These are phyloP conservation scores for Uloborus diversus DNA, from an alignment of 1,140 invertebrate genomes.

Conservation along the genomic window DNA sequence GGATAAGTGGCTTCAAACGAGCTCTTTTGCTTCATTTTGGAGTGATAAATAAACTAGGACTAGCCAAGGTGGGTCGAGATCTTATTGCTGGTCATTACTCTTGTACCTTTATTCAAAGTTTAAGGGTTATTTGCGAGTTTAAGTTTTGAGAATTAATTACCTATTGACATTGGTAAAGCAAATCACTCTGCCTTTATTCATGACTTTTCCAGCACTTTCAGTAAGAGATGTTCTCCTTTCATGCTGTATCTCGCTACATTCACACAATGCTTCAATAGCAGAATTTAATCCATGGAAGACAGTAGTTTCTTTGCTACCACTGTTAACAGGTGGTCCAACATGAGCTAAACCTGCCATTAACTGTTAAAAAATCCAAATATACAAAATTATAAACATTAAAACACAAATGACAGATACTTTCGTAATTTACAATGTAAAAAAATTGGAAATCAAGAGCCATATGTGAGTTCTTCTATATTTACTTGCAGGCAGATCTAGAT, in stretches of 20 bases:
- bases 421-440: neutral
- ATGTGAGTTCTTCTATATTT: neutral
- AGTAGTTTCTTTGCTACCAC: constrained; percentile 70
- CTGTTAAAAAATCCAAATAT: constrained; percentile 62
- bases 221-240: constrained; percentile 69
- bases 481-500: neutral
- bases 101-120: too few species aligned
- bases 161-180: constrained; percentile 58
- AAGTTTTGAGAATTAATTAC: too few species aligned
- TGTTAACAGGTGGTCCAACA: constrained; percentile 70
- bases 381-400: too few species aligned
- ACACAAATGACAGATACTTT: neutral
- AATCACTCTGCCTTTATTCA: constrained; percentile 59
- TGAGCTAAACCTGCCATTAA: constrained; percentile 77
- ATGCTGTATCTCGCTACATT: constrained; percentile 80
- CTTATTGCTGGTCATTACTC: too few species aligned
- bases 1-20: too few species aligned
- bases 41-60: too few species aligned
- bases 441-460: neutral
- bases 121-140: too few species aligned
- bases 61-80: too few species aligned
- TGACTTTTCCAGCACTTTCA: constrained; percentile 44
- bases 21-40: too few species aligned
- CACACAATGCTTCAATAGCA: constrained; percentile 85
- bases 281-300: constrained; percentile 85